A percentile compares a stretch with the other conserved stretches of the same genome.
Conservation (phyloP, 1,140 invertebrate species). For the Paracyclopina nana region DNA sequence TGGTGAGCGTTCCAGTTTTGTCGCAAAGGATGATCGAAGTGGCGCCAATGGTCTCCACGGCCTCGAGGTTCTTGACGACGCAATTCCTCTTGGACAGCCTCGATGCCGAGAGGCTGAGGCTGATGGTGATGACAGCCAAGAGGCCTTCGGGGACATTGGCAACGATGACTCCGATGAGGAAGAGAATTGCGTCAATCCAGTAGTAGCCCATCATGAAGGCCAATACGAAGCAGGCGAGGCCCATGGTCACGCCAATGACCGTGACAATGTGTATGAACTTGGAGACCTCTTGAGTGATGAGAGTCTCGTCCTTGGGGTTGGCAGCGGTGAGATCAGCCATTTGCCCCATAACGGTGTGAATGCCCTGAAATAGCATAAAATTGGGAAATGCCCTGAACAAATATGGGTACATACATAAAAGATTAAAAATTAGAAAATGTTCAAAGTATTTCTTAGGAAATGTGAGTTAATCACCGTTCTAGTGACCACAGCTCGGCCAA, state of each 20-base stretch:
- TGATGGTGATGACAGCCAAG: constrained; percentile 21
- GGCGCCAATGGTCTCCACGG: constrained; percentile 25
- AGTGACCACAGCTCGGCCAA: not conserved
- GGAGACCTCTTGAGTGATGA: constrained; percentile 21
- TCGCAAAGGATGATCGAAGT: constrained; percentile 25
- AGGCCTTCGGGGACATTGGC: constrained; percentile 20
- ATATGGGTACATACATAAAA: not conserved
- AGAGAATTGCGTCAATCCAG: constrained; percentile 19
- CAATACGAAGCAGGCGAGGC: constrained; percentile 21
- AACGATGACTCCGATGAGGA: constrained; percentile 19
- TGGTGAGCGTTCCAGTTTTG: constrained; percentile 26
- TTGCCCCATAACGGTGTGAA: constrained; percentile 22
- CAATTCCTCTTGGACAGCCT: constrained; percentile 26
- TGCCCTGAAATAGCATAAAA: no score
- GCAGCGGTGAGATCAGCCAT: constrained; percentile 21
- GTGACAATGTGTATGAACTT: constrained; percentile 23
- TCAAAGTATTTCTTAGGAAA: constrained; percentile 20
- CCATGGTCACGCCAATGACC: constrained; percentile 19
- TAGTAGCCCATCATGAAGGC: constrained; percentile 22
- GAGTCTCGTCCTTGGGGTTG: constrained; percentile 19
- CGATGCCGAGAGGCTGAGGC: constrained; percentile 23
- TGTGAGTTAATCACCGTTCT: not conserved
- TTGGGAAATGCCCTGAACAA: no score
- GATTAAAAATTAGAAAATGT: not conserved
- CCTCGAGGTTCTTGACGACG: constrained; percentile 26